These are phyloP conservation scores for Phylloscopus trochilus DNA, from an alignment of 2,113 vertebrate species.

Conservation along the genomic window DNA sequence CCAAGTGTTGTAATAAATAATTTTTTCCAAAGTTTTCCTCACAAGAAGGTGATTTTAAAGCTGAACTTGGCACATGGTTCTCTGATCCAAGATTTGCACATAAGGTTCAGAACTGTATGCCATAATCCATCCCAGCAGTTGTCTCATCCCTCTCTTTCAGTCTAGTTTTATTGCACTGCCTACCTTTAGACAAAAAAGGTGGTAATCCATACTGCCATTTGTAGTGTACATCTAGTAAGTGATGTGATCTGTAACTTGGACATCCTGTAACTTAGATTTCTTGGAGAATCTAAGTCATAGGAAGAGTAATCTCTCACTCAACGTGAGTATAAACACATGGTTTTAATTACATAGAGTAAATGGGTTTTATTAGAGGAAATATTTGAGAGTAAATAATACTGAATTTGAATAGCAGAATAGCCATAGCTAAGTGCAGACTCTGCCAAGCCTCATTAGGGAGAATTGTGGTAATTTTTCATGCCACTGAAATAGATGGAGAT, in stretches of 20 bases:
- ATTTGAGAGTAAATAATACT: background rate
- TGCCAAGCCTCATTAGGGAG: background rate
- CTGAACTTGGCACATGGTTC: background rate
- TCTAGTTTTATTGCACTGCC: background rate
- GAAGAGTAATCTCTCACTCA: background rate
- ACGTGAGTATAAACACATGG: background rate
- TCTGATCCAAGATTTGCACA: background rate
- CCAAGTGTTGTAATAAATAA: background rate
- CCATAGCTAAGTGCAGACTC: background rate
- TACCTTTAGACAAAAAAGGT: background rate
- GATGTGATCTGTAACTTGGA: background rate
- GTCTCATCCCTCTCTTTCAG: background rate
- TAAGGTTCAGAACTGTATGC: background rate
- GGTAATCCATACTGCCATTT: background rate
- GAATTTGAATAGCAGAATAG: background rate
- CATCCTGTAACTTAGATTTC: background rate
- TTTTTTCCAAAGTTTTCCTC: background rate
- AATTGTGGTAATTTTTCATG: background rate
- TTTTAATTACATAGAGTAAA: background rate
- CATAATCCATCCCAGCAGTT: background rate
- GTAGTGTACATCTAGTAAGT: background rate
- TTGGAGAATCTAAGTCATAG: background rate
- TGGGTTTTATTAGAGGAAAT: background rate
- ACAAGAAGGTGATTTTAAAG: background rate
- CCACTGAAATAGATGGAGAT: background rate